phyloP scores from a whole-genome alignment of 2,797 vertebrate species.

The Sebastes alutus region DNA sequence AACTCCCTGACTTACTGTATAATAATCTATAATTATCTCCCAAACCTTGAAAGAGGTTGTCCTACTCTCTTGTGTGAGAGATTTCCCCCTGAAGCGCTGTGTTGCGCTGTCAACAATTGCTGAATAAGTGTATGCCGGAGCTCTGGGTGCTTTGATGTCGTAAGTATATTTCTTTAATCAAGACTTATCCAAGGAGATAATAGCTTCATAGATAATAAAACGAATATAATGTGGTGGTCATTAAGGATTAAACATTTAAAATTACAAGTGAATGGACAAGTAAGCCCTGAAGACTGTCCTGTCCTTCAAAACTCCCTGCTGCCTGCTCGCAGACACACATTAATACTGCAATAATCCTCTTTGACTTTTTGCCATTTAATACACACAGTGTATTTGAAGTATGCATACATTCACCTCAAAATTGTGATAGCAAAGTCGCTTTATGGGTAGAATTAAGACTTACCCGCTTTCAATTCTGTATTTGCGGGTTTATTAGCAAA shows the following conservation, averaged over 20 bases:
- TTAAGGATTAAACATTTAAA: slow-evolving; percentile 71
- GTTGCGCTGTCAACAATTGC: slow-evolving; percentile 54
- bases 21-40: slow-evolving; percentile 71
- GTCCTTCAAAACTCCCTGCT: slow-evolving; percentile 59
- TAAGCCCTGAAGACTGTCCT: slow-evolving; percentile 58
- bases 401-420: slow-evolving; percentile 41
- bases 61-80: slow-evolving; percentile 26
- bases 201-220: slow-evolving; percentile 63
- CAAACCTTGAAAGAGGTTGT: slow-evolving; percentile 60
- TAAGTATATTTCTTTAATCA: slow-evolving; percentile 70
- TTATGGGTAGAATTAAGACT: slow-evolving; percentile 31
- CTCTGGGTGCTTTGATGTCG: slow-evolving; percentile 49
- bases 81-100: slow-evolving; percentile 37
- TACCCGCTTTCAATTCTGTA: slow-evolving; percentile 14
- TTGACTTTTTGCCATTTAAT: slow-evolving; percentile 56
- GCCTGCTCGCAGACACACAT: slow-evolving; percentile 51
- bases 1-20: slow-evolving; percentile 38
- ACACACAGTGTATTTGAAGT: slow-evolving; percentile 26
- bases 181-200: slow-evolving; percentile 58
- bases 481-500: slow-evolving; percentile 22
- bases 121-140: slow-evolving; percentile 44
- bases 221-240: slow-evolving; percentile 57
- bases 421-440: slow-evolving; percentile 35
- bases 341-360: slow-evolving; percentile 58
- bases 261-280: slow-evolving; percentile 62